Evolutionary conservation across 2,888 invertebrate species (phyloP), one percentile per base, ranked within the genome.

Genomic region (Andrena trimmerana): DNA sequence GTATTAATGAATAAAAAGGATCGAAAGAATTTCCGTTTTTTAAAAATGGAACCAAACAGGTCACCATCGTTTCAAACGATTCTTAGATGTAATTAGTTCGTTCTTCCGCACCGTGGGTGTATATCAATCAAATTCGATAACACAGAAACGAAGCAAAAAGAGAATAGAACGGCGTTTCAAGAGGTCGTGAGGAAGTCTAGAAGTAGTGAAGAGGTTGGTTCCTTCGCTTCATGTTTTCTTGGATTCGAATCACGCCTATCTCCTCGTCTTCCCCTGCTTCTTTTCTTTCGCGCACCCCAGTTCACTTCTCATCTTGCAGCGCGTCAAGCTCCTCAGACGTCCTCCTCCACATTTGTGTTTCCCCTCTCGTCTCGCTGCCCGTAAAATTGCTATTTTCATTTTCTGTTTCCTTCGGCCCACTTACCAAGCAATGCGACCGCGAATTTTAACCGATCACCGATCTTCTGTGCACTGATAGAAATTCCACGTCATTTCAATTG

Each of bases 171-270:
- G 24, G 65, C 69, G 73, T 75, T 86, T 65, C 63, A 84, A 78
- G 66, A 70, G 72, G 72, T 81, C 65, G 77, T 76, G 68, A 77
- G 78, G 84, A 87, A 84, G 85, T 83, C 73, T 70, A 70, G 80
- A 71, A 70, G 70, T 80, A 84, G 83, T 68, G 85, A 85, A 83
- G 84, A 82, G 83, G 80, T 81, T 81, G 67, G 60, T 52, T 65
- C 60, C 71, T 65, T 69, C 81, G 66, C 68, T 65, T 84, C 82
- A 60, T 70, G 63, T 78, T 81, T 75, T 78, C 65, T 68, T 62
- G 76, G 66, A 91, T 92, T 90, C 91, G 91, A 91, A 90, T 92
- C 91, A 91, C 91, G 91, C 88, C 86, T 89, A 87, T 90, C 90
- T 86, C 74, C 78, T 69, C 77, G 66, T 83, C 82, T 77, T 82